Percentiles rank a stretch among this genome's conserved stretches.
phyloP scores from a whole-genome alignment of 2,888 invertebrate species.

The Ommatoiulus sabulosus region DNA sequence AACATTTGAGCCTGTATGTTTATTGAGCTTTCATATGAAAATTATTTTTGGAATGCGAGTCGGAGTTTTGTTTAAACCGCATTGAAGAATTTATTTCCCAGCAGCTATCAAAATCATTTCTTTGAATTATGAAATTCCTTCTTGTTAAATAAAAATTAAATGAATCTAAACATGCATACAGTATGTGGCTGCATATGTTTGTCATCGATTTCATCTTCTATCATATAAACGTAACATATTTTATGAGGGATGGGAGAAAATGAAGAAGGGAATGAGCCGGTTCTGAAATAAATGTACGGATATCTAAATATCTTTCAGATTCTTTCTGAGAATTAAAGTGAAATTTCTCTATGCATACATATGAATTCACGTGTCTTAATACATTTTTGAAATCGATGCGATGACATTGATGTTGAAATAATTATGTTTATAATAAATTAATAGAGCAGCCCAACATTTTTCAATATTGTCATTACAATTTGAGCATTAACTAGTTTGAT shows the following conservation, averaged over 20 bases:
- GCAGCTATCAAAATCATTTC: background rate
- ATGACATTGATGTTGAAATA: background rate
- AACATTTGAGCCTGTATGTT: too few species aligned
- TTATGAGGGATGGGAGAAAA: constrained; percentile 3
- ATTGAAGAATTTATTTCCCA: background rate
- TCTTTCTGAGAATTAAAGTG: background rate
- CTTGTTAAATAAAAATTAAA: background rate
- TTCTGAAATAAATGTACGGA: constrained; percentile 1
- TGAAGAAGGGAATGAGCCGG: background rate
- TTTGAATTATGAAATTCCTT: constrained; percentile 37
- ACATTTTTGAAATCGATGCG: background rate
- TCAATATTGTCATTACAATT: too few species aligned
- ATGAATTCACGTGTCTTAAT: too few species aligned
- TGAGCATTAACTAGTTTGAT: too few species aligned
- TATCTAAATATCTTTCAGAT: background rate
- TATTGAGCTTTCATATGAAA: too few species aligned
- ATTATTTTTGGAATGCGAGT: background rate
- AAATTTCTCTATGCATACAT: background rate
- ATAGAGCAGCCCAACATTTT: background rate
- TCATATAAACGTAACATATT: background rate
- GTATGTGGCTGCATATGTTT: background rate
- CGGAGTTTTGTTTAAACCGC: background rate
- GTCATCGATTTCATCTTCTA: background rate
- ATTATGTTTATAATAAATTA: background rate
- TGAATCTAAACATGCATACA: background rate